phyloP scores from a whole-genome alignment of 2,888 invertebrate species.

The Drosophila nr. perissopoda region DNA sequence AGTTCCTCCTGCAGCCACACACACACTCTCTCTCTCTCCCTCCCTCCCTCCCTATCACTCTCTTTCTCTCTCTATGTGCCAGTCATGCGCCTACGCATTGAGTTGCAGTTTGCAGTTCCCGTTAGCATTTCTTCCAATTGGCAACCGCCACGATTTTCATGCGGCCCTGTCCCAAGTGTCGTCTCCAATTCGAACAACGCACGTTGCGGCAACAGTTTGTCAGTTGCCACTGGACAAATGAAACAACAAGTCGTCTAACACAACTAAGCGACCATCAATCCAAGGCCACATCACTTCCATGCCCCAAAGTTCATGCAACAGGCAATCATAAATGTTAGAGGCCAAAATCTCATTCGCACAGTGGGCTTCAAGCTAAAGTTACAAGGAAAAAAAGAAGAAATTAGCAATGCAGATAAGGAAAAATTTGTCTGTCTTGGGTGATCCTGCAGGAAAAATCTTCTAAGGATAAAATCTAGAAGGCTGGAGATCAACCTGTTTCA shows the following conservation, averaged over 20 bases:
- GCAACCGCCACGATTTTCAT: slow-evolving; percentile 34
- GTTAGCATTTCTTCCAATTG: slow-evolving; percentile 19
- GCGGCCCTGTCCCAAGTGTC: slow-evolving; percentile 75
- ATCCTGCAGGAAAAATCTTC: not conserved
- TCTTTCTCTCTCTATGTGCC: slow-evolving; percentile 1
- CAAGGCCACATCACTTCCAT: slow-evolving; percentile 21
- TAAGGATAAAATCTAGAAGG: not conserved
- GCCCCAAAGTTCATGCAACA: slow-evolving; percentile 63
- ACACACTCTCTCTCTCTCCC: slow-evolving; percentile 1
- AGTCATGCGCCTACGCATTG: slow-evolving; percentile 50
- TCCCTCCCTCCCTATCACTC: slow-evolving; percentile 1
- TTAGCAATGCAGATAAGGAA: not conserved
- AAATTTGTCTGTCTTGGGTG: not conserved
- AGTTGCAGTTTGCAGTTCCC: slow-evolving; percentile 17
- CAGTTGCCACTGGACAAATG: slow-evolving; percentile 17
- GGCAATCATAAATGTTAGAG: slow-evolving; percentile 56
- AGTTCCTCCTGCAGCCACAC: slow-evolving; percentile 18
- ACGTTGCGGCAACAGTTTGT: slow-evolving; percentile 48
- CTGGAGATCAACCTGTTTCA: not conserved
- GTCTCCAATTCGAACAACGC: slow-evolving; percentile 71
- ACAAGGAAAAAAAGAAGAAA: not conserved
- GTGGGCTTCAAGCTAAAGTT: slow-evolving; percentile 1
- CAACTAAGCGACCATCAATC: not conserved
- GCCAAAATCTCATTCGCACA: slow-evolving; percentile 12
- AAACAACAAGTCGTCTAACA: slow-evolving; percentile 7